Base-by-base conservation (phyloP, 2,888 invertebrate species). In the Acronicta leporina region DNA sequence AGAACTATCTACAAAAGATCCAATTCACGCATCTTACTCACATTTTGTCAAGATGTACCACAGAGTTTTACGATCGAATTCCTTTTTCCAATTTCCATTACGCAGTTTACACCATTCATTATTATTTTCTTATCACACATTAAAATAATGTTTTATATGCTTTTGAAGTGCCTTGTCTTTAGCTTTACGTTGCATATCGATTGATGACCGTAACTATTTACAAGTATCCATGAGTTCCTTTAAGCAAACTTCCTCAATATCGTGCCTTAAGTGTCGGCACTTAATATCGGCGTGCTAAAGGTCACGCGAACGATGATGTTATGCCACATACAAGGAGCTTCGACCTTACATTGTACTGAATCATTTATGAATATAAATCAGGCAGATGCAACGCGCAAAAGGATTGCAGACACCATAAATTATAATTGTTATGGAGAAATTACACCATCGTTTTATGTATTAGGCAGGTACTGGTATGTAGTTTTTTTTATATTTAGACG, bases 331-430 rank as follows among this genome's bases (percentile, higher is more conserved):
- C 60, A 75, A 53, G 79, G 76, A 56, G 47, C 25, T 59, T 16
- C 61, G 69, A 51, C 76, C 79, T 73, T 65, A 73, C 48, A 69
- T 69, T 67, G 69, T 71, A 43, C 50, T 46, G 62, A 78, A 58
- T 56, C 73, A 59, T 47, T 55, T 59, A 55, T 62, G 63, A 63
- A 65, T 69, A 66, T 41, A 50, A 69, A 73, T 78, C 65, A 66
- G 30, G 67, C 52, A 64, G 62, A 58, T 59, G 48, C 45, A 42
- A 8, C 10, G 13, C 51, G 40, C 30, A 42, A 49, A 53, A 62
- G 45, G 43, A 44, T 62, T 53, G 35, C 15, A 15, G 38, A 27
- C 33, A 50, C 27, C 42, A 54, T 60, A 40, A 42, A 52, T 45
- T 54, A 20, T 38, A 6, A 9, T 44, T 35, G n/a, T 13, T 57